Evolutionary conservation across 1,140 invertebrate species (phyloP).

Genomic region (Panonychus citri): DNA sequence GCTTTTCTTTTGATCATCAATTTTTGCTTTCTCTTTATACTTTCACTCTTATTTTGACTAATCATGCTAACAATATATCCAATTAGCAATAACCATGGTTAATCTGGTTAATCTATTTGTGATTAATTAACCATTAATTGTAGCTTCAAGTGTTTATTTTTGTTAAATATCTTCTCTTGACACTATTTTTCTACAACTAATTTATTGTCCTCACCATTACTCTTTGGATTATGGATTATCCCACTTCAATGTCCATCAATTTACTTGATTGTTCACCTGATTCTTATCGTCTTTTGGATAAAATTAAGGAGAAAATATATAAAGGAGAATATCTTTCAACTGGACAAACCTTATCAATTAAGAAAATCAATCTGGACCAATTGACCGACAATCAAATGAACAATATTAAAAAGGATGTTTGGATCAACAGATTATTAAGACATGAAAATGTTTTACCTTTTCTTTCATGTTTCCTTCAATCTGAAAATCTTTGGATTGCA

Average conservation of each 20-base stretch:
- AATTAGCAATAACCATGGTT: no score
- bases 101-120: no score
- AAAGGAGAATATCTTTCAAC: not conserved
- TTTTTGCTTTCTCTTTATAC: no score
- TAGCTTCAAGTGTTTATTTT: no score
- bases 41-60: no score
- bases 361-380: not conserved
- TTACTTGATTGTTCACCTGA: not conserved
- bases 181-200: no score
- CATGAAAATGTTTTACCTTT: conserved; percentile 51
- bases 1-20: no score
- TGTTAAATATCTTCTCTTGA: no score
- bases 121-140: no score
- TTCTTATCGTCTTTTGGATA: not conserved
- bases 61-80: no score
- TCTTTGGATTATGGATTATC: not conserved
- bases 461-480: conserved; percentile 42
- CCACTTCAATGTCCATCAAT: not conserved
- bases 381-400: not conserved
- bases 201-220: not conserved
- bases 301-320: not conserved
- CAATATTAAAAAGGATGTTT: conserved; percentile 1
- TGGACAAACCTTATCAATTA: not conserved
- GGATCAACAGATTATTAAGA: conserved; percentile 35
- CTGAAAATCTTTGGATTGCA: conserved; percentile 44